A percentile compares a stretch with the other conserved stretches of the same genome.
phyloP scores from a whole-genome alignment of 2,888 invertebrate species.

The Leucophora obtusa region DNA sequence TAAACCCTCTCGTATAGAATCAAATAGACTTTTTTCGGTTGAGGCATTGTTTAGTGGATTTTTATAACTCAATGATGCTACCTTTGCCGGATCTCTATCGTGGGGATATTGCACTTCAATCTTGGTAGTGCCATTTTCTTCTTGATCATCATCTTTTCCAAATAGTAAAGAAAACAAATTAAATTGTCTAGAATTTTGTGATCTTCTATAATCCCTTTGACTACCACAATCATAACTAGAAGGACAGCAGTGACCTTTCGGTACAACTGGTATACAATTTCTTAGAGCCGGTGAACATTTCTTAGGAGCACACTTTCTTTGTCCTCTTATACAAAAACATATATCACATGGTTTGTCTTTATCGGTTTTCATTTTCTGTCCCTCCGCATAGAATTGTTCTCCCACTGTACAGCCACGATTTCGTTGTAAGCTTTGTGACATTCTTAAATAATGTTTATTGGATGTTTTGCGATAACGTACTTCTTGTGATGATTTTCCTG shows the following conservation, averaged over 20 bases:
- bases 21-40: conserved; percentile 75
- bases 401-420: conserved; percentile 82
- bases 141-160: conserved; percentile 72
- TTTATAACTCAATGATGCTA: conserved; percentile 46
- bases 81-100: conserved; percentile 71
- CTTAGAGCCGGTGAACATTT: conserved; percentile 87
- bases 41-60: conserved; percentile 32
- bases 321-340: conserved; percentile 88
- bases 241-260: conserved; percentile 89
- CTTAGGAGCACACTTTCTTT: conserved; percentile 86
- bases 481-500: conserved; percentile 75
- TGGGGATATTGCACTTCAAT: conserved; percentile 72
- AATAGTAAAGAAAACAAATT: conserved; percentile 76
- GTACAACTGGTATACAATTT: conserved; percentile 87
- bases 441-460: conserved; percentile 76
- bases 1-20: conserved; percentile 75
- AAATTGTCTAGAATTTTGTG: conserved; percentile 75
- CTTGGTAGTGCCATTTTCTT: conserved; percentile 62
- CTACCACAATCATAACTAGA: conserved; percentile 89
- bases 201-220: conserved; percentile 76
- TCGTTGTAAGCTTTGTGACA: conserved; percentile 75
- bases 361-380: conserved; percentile 83
- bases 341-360: conserved; percentile 82
- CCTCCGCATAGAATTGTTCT: conserved; percentile 83
- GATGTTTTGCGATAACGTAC: conserved; percentile 74